Evolutionary conservation across 2,797 vertebrate species (phyloP).

Genomic region (Ptychadena robeensis): DNA sequence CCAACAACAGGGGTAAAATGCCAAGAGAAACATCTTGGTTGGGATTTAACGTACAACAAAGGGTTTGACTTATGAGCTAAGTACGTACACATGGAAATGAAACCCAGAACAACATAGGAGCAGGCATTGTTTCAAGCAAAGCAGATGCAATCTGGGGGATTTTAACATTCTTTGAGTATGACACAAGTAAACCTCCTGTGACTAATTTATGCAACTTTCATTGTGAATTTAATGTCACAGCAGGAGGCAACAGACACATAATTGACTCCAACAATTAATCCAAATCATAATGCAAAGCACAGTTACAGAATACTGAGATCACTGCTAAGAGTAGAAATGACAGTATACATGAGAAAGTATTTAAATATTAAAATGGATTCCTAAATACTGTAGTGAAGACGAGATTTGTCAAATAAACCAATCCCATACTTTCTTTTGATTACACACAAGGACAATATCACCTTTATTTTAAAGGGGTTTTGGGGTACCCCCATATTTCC

Average conservation of each 20-base stretch:
- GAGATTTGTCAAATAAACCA: background rate
- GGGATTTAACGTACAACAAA: constrained; percentile 44
- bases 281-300: background rate
- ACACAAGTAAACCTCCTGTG: constrained; percentile 48
- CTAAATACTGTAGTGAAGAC: too few species aligned
- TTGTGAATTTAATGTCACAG: constrained; percentile 37
- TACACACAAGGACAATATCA: background rate
- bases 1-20: constrained; percentile 21
- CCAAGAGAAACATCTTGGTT: constrained; percentile 45
- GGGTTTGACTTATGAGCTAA: constrained; percentile 36
- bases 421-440: background rate
- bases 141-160: constrained; percentile 49
- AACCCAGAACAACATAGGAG: constrained; percentile 25
- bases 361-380: background rate
- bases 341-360: background rate
- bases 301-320: background rate
- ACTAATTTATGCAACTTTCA: constrained; percentile 32
- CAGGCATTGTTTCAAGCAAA: constrained; percentile 43
- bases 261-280: constrained; percentile 36
- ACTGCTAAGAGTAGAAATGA: background rate
- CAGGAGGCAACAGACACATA: constrained; percentile 17
- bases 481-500: background rate
- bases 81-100: constrained; percentile 49
- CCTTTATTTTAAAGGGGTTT: background rate
- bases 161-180: constrained; percentile 53